Conservation (phyloP, 2,888 invertebrate genomes). For the Tribolium freemani region DNA sequence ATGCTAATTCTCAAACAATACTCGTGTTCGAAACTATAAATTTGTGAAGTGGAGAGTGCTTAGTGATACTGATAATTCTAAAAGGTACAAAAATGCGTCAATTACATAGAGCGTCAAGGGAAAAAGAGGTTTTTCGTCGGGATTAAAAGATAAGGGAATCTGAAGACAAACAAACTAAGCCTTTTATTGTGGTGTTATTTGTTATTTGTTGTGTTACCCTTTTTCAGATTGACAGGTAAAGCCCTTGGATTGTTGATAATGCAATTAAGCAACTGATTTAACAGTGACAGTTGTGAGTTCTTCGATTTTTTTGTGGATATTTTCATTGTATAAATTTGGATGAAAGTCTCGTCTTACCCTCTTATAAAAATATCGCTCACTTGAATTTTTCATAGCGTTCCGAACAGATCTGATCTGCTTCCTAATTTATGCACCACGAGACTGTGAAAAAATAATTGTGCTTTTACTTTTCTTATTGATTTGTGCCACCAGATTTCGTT, state of each 20-base stretch:
- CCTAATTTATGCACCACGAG: background rate
- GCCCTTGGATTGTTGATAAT: background rate
- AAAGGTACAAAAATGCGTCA: background rate
- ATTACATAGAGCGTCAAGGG: background rate
- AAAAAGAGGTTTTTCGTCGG: background rate
- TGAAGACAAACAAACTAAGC: slow-evolving; percentile 12
- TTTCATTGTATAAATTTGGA: background rate
- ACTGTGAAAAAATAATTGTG: background rate
- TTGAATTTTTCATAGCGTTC: background rate
- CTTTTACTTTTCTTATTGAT: background rate
- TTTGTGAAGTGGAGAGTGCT: background rate
- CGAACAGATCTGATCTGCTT: background rate
- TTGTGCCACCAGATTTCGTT: no score
- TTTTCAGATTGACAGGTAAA: slow-evolving; percentile 5
- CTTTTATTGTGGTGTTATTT: slow-evolving; percentile 8
- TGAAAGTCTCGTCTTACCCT: background rate
- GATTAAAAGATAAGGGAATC: background rate
- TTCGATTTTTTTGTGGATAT: background rate
- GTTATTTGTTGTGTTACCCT: slow-evolving; percentile 1
- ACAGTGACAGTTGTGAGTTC: background rate
- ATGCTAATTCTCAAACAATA: slow-evolving; percentile 3
- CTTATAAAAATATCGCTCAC: background rate
- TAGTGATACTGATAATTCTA: background rate
- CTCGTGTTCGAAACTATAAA: background rate
- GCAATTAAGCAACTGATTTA: background rate